Percentiles rank a stretch among this genome's conserved stretches.
These are phyloP conservation scores for Poecilobothrus nobilitatus DNA, from an alignment of 2,888 invertebrate species.

Conservation along the genomic window DNA sequence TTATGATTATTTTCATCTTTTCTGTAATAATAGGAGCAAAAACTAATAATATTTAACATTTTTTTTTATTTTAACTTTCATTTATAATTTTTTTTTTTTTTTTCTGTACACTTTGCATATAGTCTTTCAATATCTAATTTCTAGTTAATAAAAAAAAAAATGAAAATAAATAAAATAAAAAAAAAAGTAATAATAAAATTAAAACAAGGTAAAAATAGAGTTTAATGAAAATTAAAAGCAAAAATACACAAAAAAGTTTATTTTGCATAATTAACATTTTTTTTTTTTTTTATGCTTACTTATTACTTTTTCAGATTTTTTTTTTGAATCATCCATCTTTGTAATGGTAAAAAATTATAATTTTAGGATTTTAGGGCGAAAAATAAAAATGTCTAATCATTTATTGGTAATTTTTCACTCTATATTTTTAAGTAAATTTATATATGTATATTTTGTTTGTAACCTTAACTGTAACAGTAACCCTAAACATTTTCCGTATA, in stretches of 20 bases:
- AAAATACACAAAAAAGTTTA: background rate
- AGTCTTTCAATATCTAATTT: slow-evolving; percentile 1
- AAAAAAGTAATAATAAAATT: background rate
- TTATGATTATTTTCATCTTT: slow-evolving; percentile 6
- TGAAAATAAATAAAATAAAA: background rate
- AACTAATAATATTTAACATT: background rate
- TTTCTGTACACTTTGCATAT: background rate
- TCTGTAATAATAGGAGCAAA: background rate
- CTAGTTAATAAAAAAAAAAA: background rate
- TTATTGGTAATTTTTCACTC: too few relatives aligned
- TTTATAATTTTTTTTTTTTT: background rate
- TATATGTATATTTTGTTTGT: too few relatives aligned
- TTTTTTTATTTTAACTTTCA: background rate
- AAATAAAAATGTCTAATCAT: too few relatives aligned
- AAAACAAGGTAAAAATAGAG: too few relatives aligned
- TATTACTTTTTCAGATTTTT: too few relatives aligned
- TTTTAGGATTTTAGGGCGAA: too few relatives aligned
- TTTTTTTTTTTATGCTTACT: background rate
- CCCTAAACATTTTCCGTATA: too few relatives aligned
- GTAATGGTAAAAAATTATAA: too few relatives aligned
- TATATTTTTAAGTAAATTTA: too few relatives aligned
- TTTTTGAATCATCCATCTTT: too few relatives aligned
- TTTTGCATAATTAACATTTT: background rate
- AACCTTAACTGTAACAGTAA: too few relatives aligned
- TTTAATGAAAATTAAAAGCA: background rate